Evolutionary conservation across 2,888 invertebrate genomes (phyloP).

Genomic region (Eustalomyia histrio): DNA sequence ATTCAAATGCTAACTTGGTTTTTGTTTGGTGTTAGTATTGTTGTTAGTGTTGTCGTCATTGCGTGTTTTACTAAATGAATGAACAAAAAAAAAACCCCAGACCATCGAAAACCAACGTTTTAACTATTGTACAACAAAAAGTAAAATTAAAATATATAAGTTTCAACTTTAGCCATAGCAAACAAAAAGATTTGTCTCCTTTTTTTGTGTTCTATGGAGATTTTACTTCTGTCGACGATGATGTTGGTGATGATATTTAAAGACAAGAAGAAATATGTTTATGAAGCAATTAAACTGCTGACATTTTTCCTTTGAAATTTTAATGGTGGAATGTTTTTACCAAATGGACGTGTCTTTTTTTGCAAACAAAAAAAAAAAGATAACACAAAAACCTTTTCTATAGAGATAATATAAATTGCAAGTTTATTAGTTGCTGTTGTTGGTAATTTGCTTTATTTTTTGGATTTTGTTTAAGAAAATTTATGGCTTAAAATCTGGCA

Average conservation of each 20-base stretch:
- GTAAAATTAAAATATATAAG: constrained; percentile 12
- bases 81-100: constrained; percentile 11
- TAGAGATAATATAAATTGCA: constrained; percentile 34
- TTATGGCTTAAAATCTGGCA: no score
- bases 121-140: background rate
- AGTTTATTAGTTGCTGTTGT: constrained; percentile 37
- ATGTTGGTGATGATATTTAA: background rate
- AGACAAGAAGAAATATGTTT: constrained; percentile 71
- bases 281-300: constrained; percentile 75
- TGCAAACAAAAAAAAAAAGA: constrained; percentile 16
- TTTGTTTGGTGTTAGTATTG: background rate
- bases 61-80: constrained; percentile 30
- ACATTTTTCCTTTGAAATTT: constrained; percentile 52
- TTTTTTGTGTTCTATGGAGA: background rate
- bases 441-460: background rate
- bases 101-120: constrained; percentile 16
- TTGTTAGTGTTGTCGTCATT: background rate
- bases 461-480: no score
- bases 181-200: constrained; percentile 40
- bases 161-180: constrained; percentile 4
- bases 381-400: background rate
- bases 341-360: constrained; percentile 36
- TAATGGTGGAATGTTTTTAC: constrained; percentile 36
- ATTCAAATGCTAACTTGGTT: constrained; percentile 32
- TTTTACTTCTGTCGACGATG: background rate